Base-by-base conservation (phyloP, 1,140 invertebrate genomes). In the Brachionus angularis region DNA sequence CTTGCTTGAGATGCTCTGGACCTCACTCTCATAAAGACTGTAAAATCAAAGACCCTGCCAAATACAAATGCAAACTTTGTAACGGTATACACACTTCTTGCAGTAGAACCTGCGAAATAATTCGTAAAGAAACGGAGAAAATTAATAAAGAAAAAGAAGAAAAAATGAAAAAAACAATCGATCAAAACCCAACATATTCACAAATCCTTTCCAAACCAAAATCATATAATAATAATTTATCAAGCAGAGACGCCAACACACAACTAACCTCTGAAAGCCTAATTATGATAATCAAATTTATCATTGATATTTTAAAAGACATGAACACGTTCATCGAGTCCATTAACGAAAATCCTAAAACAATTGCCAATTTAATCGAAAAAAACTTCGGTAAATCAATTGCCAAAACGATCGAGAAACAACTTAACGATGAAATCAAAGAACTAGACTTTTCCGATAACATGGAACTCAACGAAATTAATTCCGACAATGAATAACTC, bases 121-220 rank as follows among this genome's bases (percentile, higher is more conserved):
- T 49, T 21, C 23, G 10, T 23, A 49, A 49, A 21, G 47, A 49
- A 12, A 2, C 23, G 2, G n/a, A n/a, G n/a, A n/a, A 23, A 49
- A 49, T 4, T 3, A 49, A 49, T 23, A 49, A 49, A 49, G 23
- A 49, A n/a, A n/a, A 23, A 23, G 10, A 23, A 23, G 47, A 49
- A 21, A 49, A 52, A 52, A 52, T 29, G 49, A 21, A 52, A 52
- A 27, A 52, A 52, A 52, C 49, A 27, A 14, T 29, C 27, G 3
- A 27, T 27, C 25, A 52, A 52, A 21, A n/a, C n/a, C n/a, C n/a
- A n/a, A n/a, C n/a, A n/a, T n/a, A n/a, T 52, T 52, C 49, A 52
- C 49, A 27, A 52, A n/a, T n/a, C n/a, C n/a, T n/a, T n/a, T n/a
- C n/a, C n/a, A n/a, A n/a, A n/a, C n/a, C n/a, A n/a, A n/a, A n/a